phyloP scores from a whole-genome alignment of 2,113 vertebrate species.

The Polyodon spathula region DNA sequence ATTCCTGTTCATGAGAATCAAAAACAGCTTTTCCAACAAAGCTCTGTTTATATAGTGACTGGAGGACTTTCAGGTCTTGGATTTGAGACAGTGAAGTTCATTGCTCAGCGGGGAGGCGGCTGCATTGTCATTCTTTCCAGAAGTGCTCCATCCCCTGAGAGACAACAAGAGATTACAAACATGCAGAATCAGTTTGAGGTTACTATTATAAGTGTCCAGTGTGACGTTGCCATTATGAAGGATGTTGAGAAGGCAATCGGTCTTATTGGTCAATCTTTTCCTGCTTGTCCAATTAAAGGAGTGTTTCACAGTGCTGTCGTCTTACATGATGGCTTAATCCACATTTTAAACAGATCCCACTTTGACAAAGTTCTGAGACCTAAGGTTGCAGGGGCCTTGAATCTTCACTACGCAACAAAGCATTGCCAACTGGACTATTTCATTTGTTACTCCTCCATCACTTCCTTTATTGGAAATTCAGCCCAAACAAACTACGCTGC shows the following conservation, averaged over 20 bases:
- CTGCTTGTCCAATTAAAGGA: conserved; percentile 57
- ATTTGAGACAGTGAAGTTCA: conserved; percentile 75
- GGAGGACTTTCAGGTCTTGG: conserved; percentile 74
- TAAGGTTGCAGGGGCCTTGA: conserved; percentile 68
- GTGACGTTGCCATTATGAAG: conserved; percentile 47
- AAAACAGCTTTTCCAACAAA: conserved; percentile 51
- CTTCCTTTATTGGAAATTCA: conserved; percentile 71
- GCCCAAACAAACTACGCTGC: conserved; percentile 75
- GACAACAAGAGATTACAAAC: conserved; percentile 48
- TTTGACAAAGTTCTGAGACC: conserved; percentile 67
- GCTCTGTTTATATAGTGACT: conserved; percentile 58
- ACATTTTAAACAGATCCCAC: conserved; percentile 51
- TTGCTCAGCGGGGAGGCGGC: conserved; percentile 59
- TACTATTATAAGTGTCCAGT: conserved; percentile 48
- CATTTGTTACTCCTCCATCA: conserved; percentile 74
- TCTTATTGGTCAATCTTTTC: conserved; percentile 44
- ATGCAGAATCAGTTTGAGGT: conserved; percentile 43
- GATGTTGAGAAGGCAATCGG: conserved; percentile 56
- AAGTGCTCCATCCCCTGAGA: conserved; percentile 40
- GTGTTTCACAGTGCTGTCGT: conserved; percentile 75
- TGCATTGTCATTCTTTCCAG: conserved; percentile 64
- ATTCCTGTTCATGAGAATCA: conserved; percentile 36
- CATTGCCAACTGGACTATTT: conserved; percentile 68
- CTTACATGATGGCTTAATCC: conserved; percentile 57
- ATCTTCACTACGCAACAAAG: conserved; percentile 65